phyloP scores from a whole-genome alignment of 1,140 invertebrate genomes.

The Radopholus similis region DNA sequence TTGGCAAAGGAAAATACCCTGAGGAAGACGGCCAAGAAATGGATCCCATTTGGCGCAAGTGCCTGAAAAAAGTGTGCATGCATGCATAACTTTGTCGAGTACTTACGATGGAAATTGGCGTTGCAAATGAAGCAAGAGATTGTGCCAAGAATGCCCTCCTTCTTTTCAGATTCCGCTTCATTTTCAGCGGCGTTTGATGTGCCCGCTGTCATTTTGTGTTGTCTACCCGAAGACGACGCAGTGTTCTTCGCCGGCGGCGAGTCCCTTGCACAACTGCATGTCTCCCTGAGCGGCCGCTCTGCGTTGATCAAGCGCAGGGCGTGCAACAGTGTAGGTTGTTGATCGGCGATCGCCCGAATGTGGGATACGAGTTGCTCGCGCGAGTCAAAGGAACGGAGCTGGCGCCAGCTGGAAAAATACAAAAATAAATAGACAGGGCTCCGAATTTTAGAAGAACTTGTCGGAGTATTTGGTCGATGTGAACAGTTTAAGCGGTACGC shows the following conservation, averaged over 20 bases:
- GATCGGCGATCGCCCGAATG: slow-evolving; percentile 18
- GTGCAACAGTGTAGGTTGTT: slow-evolving; percentile 18
- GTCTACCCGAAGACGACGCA: background rate
- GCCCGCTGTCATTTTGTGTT: background rate
- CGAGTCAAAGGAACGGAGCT: background rate
- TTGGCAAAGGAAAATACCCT: slow-evolving; percentile 30
- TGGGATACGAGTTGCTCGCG: background rate
- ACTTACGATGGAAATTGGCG: slow-evolving; percentile 20
- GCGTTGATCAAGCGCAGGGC: slow-evolving; percentile 21
- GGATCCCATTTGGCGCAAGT: slow-evolving; percentile 40
- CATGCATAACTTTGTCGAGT: background rate
- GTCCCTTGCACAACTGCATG: slow-evolving; percentile 20
- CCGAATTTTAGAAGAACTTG: background rate
- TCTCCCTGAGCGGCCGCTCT: slow-evolving; percentile 22
- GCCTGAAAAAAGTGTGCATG: slow-evolving; percentile 11
- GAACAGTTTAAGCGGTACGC: slow-evolving; percentile 21
- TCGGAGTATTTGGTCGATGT: slow-evolving; percentile 23
- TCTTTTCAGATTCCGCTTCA: background rate
- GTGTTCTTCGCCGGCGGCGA: background rate
- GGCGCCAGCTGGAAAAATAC: background rate
- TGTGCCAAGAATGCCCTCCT: background rate
- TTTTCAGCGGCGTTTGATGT: background rate
- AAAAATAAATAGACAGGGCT: background rate
- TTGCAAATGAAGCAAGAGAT: slow-evolving; percentile 33
- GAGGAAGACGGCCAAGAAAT: slow-evolving; percentile 28